Base-by-base conservation (phyloP, 92 coral and sea anemone genomes). In the Porites cylindrica region DNA sequence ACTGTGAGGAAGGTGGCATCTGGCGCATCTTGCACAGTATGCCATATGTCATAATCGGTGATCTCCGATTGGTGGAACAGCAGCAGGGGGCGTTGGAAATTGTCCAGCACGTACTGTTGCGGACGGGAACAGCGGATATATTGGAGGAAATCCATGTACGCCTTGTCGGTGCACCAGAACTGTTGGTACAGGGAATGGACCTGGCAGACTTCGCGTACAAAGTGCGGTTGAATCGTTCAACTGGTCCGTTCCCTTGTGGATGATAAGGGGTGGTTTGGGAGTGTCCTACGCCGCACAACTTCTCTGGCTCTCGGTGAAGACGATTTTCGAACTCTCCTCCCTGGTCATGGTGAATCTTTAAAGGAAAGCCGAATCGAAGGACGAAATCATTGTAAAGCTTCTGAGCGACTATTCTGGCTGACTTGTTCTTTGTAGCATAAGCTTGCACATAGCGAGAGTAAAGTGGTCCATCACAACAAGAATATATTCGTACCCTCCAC, bases 251-350 rank as follows among this genome's bases (percentile, higher is more conserved):
- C 32, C 90, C 93, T 63, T 86, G 79, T 50, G 91, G 89, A 59
- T 85, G 93, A 47, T 78, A 85, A 0, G 90, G 93, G 59, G 83
- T 90, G 1, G 91, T 76, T 4, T 66, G 88, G n/a, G 91, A 87
- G 51, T 82, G 86, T 70, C 63, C 66, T 50, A 91, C 74, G 75
- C 91, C 92, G 61, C 91, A 80, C 43, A 88, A 72, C 76, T 83
- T 60, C 52, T 92, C 81, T 1, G 89, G 88, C 20, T 70, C 78
- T 51, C 17, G 11, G 51, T 84, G 88, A 47, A 91, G 81, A 17
- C 58, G 62, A 20, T 88, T 91, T 70, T 90, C 91, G 58, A 90
- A 90, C 60, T 90, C 88, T 67, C 90, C 88, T 0, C 90, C 93
- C 66, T 90, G 82, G 62, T 90, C 86, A 21, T 90, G 90, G 62